Percentiles rank a stretch among this genome's conserved stretches.
Conservation (phyloP, 2,888 invertebrate genomes). For the Diarsia mendica region DNA sequence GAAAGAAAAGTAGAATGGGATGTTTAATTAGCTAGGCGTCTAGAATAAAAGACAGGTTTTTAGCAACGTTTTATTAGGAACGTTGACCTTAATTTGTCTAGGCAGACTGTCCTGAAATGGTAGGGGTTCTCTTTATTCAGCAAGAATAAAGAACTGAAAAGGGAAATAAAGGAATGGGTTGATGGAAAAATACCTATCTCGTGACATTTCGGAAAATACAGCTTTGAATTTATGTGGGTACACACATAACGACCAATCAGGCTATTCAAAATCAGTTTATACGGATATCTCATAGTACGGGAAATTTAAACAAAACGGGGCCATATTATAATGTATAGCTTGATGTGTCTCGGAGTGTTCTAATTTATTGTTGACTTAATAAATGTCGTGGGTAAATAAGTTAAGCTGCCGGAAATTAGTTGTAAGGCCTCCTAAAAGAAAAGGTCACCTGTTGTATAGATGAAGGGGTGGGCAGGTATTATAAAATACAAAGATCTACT, state of each 20-base stretch:
- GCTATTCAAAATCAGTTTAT: too few species aligned
- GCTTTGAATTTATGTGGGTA: not conserved
- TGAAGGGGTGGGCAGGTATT: not conserved
- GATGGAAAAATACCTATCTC: too few species aligned
- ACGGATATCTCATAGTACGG: too few species aligned
- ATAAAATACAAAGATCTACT: not conserved
- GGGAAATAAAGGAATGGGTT: not conserved
- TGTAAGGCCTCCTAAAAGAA: constrained; percentile 18
- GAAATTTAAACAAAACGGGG: too few species aligned
- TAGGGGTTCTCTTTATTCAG: constrained; percentile 31
- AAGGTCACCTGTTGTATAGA: not conserved
- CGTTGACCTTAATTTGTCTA: constrained; percentile 33
- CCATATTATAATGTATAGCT: too few species aligned
- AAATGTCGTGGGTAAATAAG: constrained; percentile 9
- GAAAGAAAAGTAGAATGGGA: constrained; percentile 48
- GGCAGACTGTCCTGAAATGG: constrained; percentile 43
- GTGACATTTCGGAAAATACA: not conserved
- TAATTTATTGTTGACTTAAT: constrained; percentile 3
- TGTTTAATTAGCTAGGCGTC: constrained; percentile 64
- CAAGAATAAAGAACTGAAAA: constrained; percentile 10
- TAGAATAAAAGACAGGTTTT: constrained; percentile 59
- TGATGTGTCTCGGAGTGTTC: too few species aligned
- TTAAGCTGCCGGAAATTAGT: constrained; percentile 13
- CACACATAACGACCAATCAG: too few species aligned
- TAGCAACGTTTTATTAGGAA: constrained; percentile 53